Evolutionary conservation across 2,888 invertebrate species (phyloP), one percentile per base, ranked within the genome.

Genomic region (Spilosoma lubricipeda): DNA sequence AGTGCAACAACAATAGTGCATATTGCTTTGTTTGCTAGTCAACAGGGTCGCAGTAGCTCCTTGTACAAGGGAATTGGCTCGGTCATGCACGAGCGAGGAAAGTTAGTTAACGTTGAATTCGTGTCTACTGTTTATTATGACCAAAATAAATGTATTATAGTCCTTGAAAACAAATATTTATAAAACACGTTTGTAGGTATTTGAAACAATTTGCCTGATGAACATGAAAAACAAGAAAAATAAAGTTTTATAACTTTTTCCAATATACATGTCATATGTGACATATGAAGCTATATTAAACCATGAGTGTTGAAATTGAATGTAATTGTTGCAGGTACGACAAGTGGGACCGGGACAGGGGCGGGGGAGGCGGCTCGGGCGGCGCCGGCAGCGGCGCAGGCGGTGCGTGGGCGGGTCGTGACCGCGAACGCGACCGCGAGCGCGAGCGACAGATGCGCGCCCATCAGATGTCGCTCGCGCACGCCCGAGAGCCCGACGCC

Each of bases 401-500:
- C 85, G 87, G 87, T 87, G 85, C 92, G 87, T 89, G 92, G 90
- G 86, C 89, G 75, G 89, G 89, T 84, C 93, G 93, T 87, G 97
- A 97, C 93, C 97, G 97, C 94, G 97, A 97, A 95, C 97, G 97
- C 92, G 97, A 97, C 93, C 97, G 97, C 86, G 97, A 97, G 96
- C 97, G 97, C 96, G 97, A 97, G 95, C 96, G 97, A 89, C 97
- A 97, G 95, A 97, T 97, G 94, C 97, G 97, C 93, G 97, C 97
- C 91, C 97, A 97, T 95, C 97, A 97, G 96, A 97, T 97, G 96
- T 97, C 97, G 90, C 92, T 94, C 93, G 96, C 96, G 93, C 96
- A 96, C 93, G 96, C 96, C 94, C 95, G 96, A 93, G 96, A 96
- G 90, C 93, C 96, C 83, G 96, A 96, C 89, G 94, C 94, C 89